Conservation (phyloP, 2,797 vertebrate genomes). For the Periparus ater region DNA sequence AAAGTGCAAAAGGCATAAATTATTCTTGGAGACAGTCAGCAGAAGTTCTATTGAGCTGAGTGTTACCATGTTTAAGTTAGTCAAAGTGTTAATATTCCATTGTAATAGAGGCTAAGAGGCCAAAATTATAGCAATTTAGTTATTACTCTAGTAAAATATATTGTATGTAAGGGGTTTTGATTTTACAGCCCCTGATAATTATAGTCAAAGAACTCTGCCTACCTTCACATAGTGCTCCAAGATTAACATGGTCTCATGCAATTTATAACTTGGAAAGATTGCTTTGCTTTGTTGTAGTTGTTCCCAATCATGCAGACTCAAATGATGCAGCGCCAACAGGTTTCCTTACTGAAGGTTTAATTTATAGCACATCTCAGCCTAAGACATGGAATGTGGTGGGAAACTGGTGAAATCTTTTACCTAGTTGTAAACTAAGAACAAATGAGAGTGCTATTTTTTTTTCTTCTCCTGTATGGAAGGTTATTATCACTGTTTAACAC, state of each 20-base stretch:
- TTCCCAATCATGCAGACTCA: neutral
- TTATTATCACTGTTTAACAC: constrained; percentile 35
- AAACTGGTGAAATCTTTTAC: constrained; percentile 1
- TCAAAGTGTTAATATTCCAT: constrained; percentile 41
- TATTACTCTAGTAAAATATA: constrained; percentile 29
- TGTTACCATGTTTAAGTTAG: constrained; percentile 25
- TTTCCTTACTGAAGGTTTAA: constrained; percentile 20
- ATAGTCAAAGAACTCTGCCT: constrained; percentile 57
- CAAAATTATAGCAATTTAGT: constrained; percentile 16
- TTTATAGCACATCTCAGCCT: neutral
- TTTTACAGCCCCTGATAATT: constrained; percentile 30
- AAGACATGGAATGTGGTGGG: neutral
- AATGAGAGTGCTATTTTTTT: constrained; percentile 9
- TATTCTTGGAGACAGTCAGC: constrained; percentile 52
- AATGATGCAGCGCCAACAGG: neutral
- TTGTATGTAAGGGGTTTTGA: neutral
- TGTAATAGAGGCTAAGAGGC: constrained; percentile 14
- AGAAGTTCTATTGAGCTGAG: constrained; percentile 48
- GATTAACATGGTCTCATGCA: constrained; percentile 2
- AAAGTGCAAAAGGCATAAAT: constrained; percentile 17
- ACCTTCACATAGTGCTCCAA: constrained; percentile 40
- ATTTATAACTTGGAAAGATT: constrained; percentile 27
- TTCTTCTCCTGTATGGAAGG: neutral
- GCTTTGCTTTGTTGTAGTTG: constrained; percentile 46
- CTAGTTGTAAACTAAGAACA: constrained; percentile 56